Evolutionary conservation across 2,888 invertebrate genomes (phyloP).

Genomic region (Smittia sp.): DNA sequence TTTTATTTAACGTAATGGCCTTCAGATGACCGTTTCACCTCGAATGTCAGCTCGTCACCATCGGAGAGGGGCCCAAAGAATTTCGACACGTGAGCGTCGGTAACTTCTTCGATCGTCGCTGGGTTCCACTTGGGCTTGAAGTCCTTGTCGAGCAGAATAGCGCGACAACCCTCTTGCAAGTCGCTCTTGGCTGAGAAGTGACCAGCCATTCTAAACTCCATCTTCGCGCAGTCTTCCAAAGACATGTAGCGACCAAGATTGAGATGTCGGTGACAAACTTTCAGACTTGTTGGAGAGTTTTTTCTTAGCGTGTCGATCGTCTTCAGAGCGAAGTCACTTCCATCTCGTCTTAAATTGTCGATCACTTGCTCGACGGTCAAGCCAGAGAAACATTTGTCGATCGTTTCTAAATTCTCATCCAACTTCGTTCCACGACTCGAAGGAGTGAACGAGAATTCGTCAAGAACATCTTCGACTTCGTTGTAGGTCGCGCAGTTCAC

Average conservation of each 20-base stretch:
- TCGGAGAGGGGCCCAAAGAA: constrained; percentile 73
- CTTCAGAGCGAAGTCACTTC: constrained; percentile 78
- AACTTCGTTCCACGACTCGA: constrained; percentile 52
- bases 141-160: constrained; percentile 89
- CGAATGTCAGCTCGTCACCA: constrained; percentile 60
- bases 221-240: constrained; percentile 80
- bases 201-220: constrained; percentile 82
- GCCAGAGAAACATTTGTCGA: constrained; percentile 75
- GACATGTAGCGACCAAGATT: constrained; percentile 71
- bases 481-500: constrained; percentile 49
- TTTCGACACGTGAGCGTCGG: constrained; percentile 68
- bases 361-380: constrained; percentile 73
- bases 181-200: constrained; percentile 63
- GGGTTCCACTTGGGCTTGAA: constrained; percentile 91
- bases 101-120: constrained; percentile 69
- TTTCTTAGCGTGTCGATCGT: constrained; percentile 65
- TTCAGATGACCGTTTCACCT: not conserved
- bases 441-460: not conserved
- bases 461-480: constrained; percentile 45
- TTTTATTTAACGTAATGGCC: not conserved
- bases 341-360: constrained; percentile 67
- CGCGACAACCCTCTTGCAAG: constrained; percentile 86
- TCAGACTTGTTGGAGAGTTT: constrained; percentile 92
- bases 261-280: constrained; percentile 77
- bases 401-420: constrained; percentile 65